Evolutionary conservation across 2,888 invertebrate genomes (phyloP), one percentile per base, ranked within the genome.

Genomic region (Ectemnius lituratus): DNA sequence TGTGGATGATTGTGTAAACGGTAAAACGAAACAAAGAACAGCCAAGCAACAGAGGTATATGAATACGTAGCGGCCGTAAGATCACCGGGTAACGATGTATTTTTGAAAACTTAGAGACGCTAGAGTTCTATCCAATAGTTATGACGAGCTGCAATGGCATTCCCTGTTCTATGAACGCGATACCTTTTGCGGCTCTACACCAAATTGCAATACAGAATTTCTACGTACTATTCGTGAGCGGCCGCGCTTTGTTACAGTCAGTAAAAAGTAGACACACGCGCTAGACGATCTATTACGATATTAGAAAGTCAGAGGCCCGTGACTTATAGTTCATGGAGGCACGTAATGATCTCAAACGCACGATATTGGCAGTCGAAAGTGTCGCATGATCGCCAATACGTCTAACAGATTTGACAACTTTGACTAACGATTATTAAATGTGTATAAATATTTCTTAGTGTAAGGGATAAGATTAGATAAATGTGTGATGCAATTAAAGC

Each of bases 341-440:
- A 85, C 84, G 80, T 84, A 84, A 87, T 90, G 89, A 90, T 90
- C 89, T 89, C 89, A 89, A 84, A 52, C 84, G 85, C 84, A 84
- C 83, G 83, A 85, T 84, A 85, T 87, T 86, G 86, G 84, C 82
- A 81, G 76, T 76, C 66, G 76, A 73, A 62, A 72, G 75, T 77
- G 64, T 76, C 75, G 58, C 18, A 67, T 28, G 70, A 82, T 83
- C 85, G 84, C 82, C 85, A 85, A 86, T 87, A 83, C 82, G 79
- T 79, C 73, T 79, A 84, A 84, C 83, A 83, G 85, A 86, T 73
- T 86, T 77, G 80, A 85, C 81, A 81, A 82, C 75, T 80, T 84
- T 65, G 78, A 80, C 76, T 85, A 86, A 82, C 72, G 70, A 79
- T 82, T 84, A 85, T 83, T 81, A 82, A 84, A 83, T 84, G 78